Base-by-base conservation (phyloP, 30 jellyfish, hydroid and myxozoan species). In the Hydra vulgaris region DNA sequence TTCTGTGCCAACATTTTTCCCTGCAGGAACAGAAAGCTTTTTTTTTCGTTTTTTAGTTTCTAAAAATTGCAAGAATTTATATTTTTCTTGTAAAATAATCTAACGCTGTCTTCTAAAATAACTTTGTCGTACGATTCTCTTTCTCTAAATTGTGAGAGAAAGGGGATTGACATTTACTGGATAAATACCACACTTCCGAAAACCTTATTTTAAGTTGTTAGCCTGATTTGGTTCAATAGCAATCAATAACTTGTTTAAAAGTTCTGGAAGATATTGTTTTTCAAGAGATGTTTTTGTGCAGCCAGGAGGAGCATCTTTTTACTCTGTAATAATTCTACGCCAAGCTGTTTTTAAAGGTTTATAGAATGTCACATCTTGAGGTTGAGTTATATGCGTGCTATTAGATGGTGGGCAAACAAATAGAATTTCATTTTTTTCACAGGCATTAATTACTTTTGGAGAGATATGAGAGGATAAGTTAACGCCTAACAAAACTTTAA, bases 341-440 rank as follows among this genome's bases (percentile, higher is more conserved):
- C 83, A 79, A 17, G 21, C 40, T 24, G 21, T 79, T 27, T 79
- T 79, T 56, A 71, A 22, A 53, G 87, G 87, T 18, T 82, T 69
- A 70, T 0, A 79, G 20, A 66, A 70, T 8, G 87, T 84, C 26
- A 79, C 87, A 79, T 79, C 87, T 23, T 55, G 83, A 23, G 87
- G 87, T 66, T 79, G 87, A 23, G 83, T 16, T 25, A 66, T 20
- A 26, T 79, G 85, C 17, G 87, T 79, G 27, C 69, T n/a, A 66
- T 79, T 79, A 7, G 87, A 74, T 24, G 70, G 71, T 21, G 66
- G 83, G 7, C 76, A 26, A 23, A 66, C 85, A 78, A 78, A 78
- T 5, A 21, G 23, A 15, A 79, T 56, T 61, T 79, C 70, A 79
- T 79, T 79, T 66, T 69, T 61, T 25, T n/a, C 55, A 71, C 87